Base-by-base conservation (phyloP, 2,797 vertebrate genomes). In the Gastrophryne carolinensis region DNA sequence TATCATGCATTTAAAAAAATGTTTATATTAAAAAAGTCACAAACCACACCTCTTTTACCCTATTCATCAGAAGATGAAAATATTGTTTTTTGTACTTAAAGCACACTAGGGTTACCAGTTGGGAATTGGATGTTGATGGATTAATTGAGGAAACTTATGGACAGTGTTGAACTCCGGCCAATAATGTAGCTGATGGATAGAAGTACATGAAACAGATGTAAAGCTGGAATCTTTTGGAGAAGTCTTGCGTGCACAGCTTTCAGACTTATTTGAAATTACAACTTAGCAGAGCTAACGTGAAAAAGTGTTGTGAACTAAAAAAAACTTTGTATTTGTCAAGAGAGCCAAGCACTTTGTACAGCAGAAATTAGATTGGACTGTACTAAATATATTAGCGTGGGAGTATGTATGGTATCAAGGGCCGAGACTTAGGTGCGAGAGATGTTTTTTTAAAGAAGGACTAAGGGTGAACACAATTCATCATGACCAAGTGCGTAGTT, bases 91-190 rank as follows among this genome's bases (percentile, higher is more conserved):
- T 84, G 84, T 86, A 58, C 58, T 53, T 57, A 72, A 82, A 72
- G 68, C 58, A 79, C 71, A 75, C 56, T 76, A 79, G 73, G 41
- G 64, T 80, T 61, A 79, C 65, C 76, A 72, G 34, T 3, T 70
- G 74, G 73, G 81, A 81, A 82, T 82, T 83, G 74, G 32, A 86
- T 84, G 82, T 60, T 80, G 82, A 88, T 79, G 77, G 79, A 73
- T 81, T 86, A 86, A 83, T 73, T 85, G 83, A 80, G 78, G 79
- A 87, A 88, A 86, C 62, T 80, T 80, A 84, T 24, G 82, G 80
- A 83, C 68, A 80, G 35, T 81, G 37, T 60, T 86, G 84, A 88
- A 85, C 41, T 72, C 65, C 70, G 79, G 80, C 73, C 82, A 83
- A 81, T 73, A 86, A 83, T 83, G 82, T 80, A 81, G 73, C 37